phyloP scores from a whole-genome alignment of 1,140 invertebrate species.

The Leptoteleia sp. region DNA sequence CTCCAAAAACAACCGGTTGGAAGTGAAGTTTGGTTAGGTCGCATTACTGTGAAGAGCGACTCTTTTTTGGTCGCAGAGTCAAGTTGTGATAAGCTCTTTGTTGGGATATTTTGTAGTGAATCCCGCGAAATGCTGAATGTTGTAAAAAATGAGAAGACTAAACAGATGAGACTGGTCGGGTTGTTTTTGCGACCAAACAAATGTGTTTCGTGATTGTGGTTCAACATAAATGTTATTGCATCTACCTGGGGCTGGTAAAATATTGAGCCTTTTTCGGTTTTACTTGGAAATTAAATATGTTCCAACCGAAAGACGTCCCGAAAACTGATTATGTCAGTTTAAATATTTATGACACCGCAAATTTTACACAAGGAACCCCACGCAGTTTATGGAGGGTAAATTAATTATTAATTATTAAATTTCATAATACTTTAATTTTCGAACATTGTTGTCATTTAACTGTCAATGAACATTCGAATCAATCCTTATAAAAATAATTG shows the following conservation, averaged over 20 bases:
- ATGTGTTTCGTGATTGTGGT: conserved; percentile 41
- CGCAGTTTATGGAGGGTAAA: conserved; percentile 80
- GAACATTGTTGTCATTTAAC: no score
- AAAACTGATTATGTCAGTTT: conserved; percentile 78
- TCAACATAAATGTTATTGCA: conserved; percentile 5
- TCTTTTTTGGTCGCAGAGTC: conserved; percentile 11
- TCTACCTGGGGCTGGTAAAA: conserved; percentile 2
- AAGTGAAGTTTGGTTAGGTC: conserved; percentile 30
- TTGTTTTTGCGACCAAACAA: conserved; percentile 7
- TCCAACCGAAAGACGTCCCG: conserved; percentile 69
- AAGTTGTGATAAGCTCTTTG: conserved; percentile 27
- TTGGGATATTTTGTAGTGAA: conserved; percentile 24
- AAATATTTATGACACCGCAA: conserved; percentile 75
- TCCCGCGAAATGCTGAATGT: conserved; percentile 53
- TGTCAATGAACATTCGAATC: no score
- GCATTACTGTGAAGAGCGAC: conserved; percentile 13
- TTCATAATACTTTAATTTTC: no score
- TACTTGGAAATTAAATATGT: conserved; percentile 69
- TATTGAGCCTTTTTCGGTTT: conserved; percentile 17
- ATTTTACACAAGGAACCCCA: conserved; percentile 71
- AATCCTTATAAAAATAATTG: no score
- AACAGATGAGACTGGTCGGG: conserved; percentile 10
- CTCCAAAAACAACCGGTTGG: conserved; percentile 20
- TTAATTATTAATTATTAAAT: conserved; percentile 10
- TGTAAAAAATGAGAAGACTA: conserved; percentile 15